phyloP scores from a whole-genome alignment of 1,140 invertebrate genomes.

The Neodiprion pinetum region DNA sequence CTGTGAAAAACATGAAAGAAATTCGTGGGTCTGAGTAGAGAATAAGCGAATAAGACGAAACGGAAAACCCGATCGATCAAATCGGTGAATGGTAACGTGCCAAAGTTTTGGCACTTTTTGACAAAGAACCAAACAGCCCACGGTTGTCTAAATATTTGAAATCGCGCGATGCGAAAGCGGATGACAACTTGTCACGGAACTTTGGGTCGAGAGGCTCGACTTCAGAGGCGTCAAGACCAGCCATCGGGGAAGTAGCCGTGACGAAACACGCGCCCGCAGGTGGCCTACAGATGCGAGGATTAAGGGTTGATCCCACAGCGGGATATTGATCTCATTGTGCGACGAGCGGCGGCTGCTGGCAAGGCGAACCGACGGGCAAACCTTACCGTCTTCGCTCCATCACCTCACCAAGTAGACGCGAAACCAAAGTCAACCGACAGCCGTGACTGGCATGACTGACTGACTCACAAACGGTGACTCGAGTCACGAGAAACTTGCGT shows the following conservation, averaged over 20 bases:
- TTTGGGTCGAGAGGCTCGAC: not conserved
- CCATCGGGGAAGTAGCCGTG: not conserved
- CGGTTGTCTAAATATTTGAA: constrained; percentile 5
- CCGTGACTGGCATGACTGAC: not conserved
- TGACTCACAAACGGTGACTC: not conserved
- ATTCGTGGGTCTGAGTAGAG: not conserved
- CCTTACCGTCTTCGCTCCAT: not conserved
- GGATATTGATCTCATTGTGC: constrained; percentile 5
- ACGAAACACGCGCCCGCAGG: constrained; percentile 6
- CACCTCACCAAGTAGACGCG: not conserved
- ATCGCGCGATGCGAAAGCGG: not conserved
- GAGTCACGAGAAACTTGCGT: too few species aligned
- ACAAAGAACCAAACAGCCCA: not conserved
- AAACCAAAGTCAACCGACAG: constrained; percentile 4
- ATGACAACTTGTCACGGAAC: not conserved
- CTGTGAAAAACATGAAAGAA: not conserved
- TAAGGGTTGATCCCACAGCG: constrained; percentile 1
- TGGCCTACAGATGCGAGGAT: not conserved
- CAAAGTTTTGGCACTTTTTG: not conserved
- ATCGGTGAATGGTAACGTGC: not conserved
- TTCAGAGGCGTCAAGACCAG: not conserved
- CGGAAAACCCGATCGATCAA: not conserved
- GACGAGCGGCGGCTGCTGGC: not conserved
- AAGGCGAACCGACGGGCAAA: not conserved
- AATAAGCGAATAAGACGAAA: not conserved